Base-by-base conservation (phyloP, 2,888 invertebrate genomes). In the Chloromyia formosa region DNA sequence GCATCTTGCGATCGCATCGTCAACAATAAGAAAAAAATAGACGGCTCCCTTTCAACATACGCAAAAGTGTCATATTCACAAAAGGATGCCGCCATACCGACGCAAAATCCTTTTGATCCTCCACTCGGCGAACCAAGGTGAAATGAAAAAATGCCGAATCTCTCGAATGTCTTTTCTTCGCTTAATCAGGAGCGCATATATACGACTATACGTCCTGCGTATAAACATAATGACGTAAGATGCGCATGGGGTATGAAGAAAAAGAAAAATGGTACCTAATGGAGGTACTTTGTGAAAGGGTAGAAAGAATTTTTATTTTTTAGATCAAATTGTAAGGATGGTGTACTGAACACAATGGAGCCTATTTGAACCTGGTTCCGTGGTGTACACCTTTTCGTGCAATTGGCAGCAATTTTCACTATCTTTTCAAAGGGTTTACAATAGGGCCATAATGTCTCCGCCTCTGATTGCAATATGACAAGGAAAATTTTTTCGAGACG, bases 31-130 rank as follows among this genome's bases (percentile, higher is more conserved):
- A 20, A 42, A 56, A 58, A 16, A 42, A n/a, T n/a, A 35, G 27
- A 35, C 27, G 27, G 27, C 27, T 35, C 45, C 20, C 22, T 20
- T 16, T 40, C 16, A 14, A n/a, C 54, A 12, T 58, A 16, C 42
- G 10, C 14, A 71, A 71, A 71, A 71, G 71, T 71, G 71, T 71
- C 71, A 71, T 71, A 58, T 71, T 7, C 56, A 71, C 71, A 71
- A 71, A 71, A 71, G 71, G 71, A 71, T 56, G 71, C 71, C 71
- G 71, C 71, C 71, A 56, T 71, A 20, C 58, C 71, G 71, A 16
- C 71, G 18, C 16, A 18, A 66, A n/a, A 71, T 71, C 56, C 56
- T 56, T 71, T 71, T 71, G 71, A 71, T 71, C 71, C 58, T 71
- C 56, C 10, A 27, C 27, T 18, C 16, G 18, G 27, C 7, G 18